Evolutionary conservation across 2,113 vertebrate genomes (phyloP).

Genomic region (Tretioscincus oriximinensis): DNA sequence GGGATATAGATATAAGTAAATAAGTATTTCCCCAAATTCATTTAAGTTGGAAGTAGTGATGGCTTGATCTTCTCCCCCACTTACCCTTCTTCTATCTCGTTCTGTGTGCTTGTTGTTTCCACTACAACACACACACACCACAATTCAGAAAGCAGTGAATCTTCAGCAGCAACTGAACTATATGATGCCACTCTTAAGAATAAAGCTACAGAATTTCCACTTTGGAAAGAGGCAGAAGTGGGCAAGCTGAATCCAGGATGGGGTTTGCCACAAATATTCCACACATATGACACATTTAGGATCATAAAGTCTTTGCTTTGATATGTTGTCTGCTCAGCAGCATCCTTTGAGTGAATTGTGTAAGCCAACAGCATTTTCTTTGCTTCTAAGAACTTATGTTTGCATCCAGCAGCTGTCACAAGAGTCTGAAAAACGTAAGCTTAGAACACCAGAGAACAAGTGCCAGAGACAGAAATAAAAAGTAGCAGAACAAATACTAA

Average conservation of each 20-base stretch:
- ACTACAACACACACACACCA: no score
- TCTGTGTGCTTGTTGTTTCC: background rate
- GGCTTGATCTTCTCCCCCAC: background rate
- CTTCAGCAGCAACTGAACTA: no score
- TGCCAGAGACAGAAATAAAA: conserved; percentile 23
- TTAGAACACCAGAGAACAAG: conserved; percentile 30
- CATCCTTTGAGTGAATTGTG: background rate
- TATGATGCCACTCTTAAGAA: no score
- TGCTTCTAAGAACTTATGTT: background rate
- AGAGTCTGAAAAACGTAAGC: fast-evolving
- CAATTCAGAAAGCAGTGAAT: no score
- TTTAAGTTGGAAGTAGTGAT: no score
- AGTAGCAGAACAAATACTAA: conserved; percentile 33
- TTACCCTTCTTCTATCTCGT: background rate
- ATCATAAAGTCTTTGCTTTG: background rate
- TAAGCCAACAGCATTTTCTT: conserved; percentile 19
- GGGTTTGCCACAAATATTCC: background rate
- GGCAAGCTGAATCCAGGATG: background rate
- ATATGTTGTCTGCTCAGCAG: background rate
- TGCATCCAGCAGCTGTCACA: conserved; percentile 16
- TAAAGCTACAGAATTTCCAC: background rate
- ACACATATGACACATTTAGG: background rate
- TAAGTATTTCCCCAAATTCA: no score
- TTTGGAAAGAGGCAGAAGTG: background rate
- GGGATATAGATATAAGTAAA: no score